phyloP scores from a whole-genome alignment of 2,888 invertebrate genomes.

The Ectemnius continuus region DNA sequence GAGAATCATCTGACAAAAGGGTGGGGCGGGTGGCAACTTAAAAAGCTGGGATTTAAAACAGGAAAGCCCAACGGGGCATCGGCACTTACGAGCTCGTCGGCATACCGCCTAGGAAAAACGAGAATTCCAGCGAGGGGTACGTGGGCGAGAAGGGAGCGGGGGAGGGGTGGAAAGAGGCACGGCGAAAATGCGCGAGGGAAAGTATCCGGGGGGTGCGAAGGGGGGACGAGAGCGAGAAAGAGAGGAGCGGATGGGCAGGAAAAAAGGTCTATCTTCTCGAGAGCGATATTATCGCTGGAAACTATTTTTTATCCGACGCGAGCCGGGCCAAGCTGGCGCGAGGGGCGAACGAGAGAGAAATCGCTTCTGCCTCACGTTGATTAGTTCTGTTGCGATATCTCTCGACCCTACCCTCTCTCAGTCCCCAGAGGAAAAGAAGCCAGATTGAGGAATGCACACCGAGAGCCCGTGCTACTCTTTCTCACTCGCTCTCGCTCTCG shows the following conservation, averaged over 20 bases:
- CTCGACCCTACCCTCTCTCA: constrained; percentile 51
- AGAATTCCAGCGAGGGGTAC: not conserved
- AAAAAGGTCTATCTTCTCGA: constrained; percentile 49
- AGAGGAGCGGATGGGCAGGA: not conserved
- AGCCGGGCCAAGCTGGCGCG: constrained; percentile 1
- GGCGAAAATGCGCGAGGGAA: no score
- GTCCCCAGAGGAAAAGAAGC: constrained; percentile 58
- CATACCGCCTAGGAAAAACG: constrained; percentile 6
- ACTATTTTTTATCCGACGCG: constrained; percentile 60
- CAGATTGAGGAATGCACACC: constrained; percentile 54
- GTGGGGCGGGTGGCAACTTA: not conserved
- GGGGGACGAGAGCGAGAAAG: not conserved
- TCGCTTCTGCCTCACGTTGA: constrained; percentile 67
- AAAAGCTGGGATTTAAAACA: constrained; percentile 7
- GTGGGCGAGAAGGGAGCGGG: constrained; percentile 1
- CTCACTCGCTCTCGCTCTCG: constrained; percentile 23
- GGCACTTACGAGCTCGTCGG: not conserved
- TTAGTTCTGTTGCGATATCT: constrained; percentile 70
- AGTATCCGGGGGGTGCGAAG: not conserved
- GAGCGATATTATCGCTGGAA: constrained; percentile 63
- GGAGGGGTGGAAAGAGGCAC: not conserved
- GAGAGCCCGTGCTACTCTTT: constrained; percentile 21
- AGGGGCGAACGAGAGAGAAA: constrained; percentile 58
- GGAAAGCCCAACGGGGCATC: constrained; percentile 26
- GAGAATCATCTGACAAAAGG: not conserved